Evolutionary conservation across 2,797 vertebrate genomes (phyloP), one percentile per base, ranked within the genome.

Genomic region (Cuniculus paca): DNA sequence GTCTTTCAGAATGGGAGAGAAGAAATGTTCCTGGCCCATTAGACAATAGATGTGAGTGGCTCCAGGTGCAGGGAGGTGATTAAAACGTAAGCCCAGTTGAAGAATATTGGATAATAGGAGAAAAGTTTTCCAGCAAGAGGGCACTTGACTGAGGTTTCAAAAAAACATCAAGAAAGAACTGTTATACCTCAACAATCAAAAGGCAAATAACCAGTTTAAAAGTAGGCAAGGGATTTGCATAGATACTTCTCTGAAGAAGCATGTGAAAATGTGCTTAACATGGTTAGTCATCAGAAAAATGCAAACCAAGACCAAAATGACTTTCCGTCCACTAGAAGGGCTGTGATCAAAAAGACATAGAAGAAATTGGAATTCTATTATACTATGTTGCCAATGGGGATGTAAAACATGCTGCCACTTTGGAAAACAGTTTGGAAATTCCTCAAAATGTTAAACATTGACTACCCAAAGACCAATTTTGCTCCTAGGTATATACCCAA

Each of bases 111-210:
- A 12, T 77, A 61, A 88, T 81, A 68, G 60, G 63, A 34, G 36
- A 92, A 94, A 48, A 89, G 17, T 50, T 84, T 95, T 92, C 80
- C 58, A 87, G 70, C 13, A 96, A 95, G 77, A 92, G 61, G 24
- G 52, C 3, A 60, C 48, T 91, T 95, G 48, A 60, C 50, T 92
- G 2, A 54, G 78, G 36, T 95, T 93, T 91, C 70, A 93, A 81
- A 90, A 83, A 80, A 90, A 81, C 52, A 97, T 22, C 48, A 81
- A 83, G 63, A 65, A 86, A 70, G 36, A 89, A 91, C 75, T 87
- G 70, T 65, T 87, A 74, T 6, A 79, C 42, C 36, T 77, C n/a
- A 48, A 34, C 10, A 83, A 78, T 60, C 70, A 83, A 95, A 91
- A 90, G 86, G 34, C 54, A 82, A 90, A 84, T 87, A 58, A 90